Percentiles rank a stretch among this genome's conserved stretches.
These are phyloP conservation scores for Girardinus metallicus DNA, from an alignment of 2,797 vertebrate genomes.

Conservation along the genomic window DNA sequence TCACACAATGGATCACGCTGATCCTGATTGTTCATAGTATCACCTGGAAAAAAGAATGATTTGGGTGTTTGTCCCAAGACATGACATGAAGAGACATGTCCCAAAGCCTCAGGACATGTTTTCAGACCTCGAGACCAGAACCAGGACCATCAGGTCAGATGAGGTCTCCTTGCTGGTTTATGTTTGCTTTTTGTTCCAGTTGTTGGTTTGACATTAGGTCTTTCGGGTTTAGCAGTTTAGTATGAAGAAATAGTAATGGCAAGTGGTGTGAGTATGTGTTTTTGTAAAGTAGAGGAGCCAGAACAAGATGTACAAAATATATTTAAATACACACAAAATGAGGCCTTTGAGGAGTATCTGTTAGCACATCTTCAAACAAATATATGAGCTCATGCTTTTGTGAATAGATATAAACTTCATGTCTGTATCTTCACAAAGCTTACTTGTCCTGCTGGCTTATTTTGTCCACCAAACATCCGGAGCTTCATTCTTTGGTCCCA, in stretches of 20 bases:
- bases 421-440: conserved; percentile 35
- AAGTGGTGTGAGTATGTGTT: too few relatives aligned
- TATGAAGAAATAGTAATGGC: neutral
- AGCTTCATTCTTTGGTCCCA: conserved; percentile 60
- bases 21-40: neutral
- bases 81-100: neutral
- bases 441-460: conserved; percentile 56
- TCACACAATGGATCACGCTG: neutral
- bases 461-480: conserved; percentile 61
- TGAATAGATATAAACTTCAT: conserved; percentile 16
- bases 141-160: neutral
- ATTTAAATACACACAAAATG: neutral
- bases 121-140: neutral
- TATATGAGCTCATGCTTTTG: conserved; percentile 30
- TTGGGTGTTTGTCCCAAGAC: neutral
- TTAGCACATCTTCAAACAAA: conserved; percentile 39
- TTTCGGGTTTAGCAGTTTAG: neutral
- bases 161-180: neutral
- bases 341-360: conserved; percentile 45
- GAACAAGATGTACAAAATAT: too few relatives aligned
- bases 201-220: neutral
- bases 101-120: neutral
- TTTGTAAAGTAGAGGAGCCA: too few relatives aligned
- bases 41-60: neutral
- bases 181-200: neutral